A percentile compares a stretch with the other conserved stretches of the same genome.
These are phyloP conservation scores for Hemichromis elongatus DNA, from an alignment of 2,113 vertebrate species.

Conservation along the genomic window DNA sequence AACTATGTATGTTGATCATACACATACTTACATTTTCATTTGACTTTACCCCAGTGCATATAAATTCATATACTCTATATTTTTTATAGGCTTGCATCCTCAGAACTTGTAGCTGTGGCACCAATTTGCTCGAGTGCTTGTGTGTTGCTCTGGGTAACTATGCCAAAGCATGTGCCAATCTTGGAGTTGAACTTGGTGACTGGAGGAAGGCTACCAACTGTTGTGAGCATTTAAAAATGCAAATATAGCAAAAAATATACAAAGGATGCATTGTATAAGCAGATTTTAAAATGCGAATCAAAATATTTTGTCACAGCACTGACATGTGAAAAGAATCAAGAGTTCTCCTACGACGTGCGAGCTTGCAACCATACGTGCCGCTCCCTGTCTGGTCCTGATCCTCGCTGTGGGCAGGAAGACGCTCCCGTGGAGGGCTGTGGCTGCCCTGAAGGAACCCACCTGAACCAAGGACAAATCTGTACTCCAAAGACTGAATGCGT, in stretches of 20 bases:
- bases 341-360: constrained; percentile 49
- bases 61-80: neutral
- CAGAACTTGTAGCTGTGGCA: constrained; percentile 55
- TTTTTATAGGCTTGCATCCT: constrained; percentile 62
- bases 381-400: constrained; percentile 55
- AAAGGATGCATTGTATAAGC: neutral
- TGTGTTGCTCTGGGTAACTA: constrained; percentile 70
- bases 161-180: constrained; percentile 62
- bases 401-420: constrained; percentile 38
- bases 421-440: constrained; percentile 70
- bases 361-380: constrained; percentile 68
- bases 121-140: constrained; percentile 29
- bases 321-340: constrained; percentile 55
- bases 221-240: constrained; percentile 53
- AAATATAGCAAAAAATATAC: neutral
- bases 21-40: neutral
- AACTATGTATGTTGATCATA: neutral
- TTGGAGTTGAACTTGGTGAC: constrained; percentile 56
- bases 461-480: constrained; percentile 40
- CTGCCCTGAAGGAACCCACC: constrained; percentile 59
- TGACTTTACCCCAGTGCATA: neutral
- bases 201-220: constrained; percentile 68
- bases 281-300: neutral
- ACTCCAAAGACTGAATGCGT: constrained; percentile 38
- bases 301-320: constrained; percentile 35